A percentile compares a stretch with the other conserved stretches of the same genome.
Conservation (phyloP, 2,797 vertebrate species). For the Bufotes viridis region DNA sequence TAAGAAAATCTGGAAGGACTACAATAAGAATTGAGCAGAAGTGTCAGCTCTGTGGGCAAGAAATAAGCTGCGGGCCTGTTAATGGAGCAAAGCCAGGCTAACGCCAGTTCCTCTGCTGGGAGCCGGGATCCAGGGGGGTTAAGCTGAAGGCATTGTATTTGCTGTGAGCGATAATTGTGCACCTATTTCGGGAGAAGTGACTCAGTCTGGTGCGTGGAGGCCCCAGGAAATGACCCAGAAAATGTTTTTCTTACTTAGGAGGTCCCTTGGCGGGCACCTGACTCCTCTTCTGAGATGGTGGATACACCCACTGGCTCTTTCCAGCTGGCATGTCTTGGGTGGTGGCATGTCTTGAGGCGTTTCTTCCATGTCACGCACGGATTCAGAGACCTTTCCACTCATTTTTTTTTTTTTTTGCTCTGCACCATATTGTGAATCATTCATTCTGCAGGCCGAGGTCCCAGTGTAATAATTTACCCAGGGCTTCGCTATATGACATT, state of each 20-base stretch:
- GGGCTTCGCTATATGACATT: not conserved
- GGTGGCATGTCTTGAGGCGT: constrained; percentile 11
- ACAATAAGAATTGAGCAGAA: not conserved
- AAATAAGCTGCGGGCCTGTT: not conserved
- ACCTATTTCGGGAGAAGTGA: constrained; percentile 32
- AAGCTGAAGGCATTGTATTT: constrained; percentile 4
- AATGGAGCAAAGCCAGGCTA: not conserved
- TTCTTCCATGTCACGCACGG: not conserved
- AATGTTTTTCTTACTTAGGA: constrained; percentile 35
- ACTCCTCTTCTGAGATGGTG: too few relatives aligned
- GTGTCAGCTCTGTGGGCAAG: not conserved
- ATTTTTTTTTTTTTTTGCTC: not conserved
- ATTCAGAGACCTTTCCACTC: not conserved
- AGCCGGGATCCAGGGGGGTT: not conserved
- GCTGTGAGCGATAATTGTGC: constrained; percentile 19
- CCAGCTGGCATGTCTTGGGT: constrained; percentile 35
- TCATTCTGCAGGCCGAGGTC: not conserved
- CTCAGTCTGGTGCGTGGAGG: constrained; percentile 4
- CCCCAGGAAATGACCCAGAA: constrained; percentile 47
- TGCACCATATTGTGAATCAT: constrained; percentile 25
- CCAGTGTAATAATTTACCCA: constrained; percentile 10
- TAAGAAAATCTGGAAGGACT: not conserved
- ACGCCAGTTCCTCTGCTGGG: not conserved
- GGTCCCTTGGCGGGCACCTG: constrained; percentile 14
- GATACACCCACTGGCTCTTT: not conserved